These are phyloP conservation scores for Onychomys torridus DNA, from an alignment of 2,797 vertebrate species.

Conservation along the genomic window DNA sequence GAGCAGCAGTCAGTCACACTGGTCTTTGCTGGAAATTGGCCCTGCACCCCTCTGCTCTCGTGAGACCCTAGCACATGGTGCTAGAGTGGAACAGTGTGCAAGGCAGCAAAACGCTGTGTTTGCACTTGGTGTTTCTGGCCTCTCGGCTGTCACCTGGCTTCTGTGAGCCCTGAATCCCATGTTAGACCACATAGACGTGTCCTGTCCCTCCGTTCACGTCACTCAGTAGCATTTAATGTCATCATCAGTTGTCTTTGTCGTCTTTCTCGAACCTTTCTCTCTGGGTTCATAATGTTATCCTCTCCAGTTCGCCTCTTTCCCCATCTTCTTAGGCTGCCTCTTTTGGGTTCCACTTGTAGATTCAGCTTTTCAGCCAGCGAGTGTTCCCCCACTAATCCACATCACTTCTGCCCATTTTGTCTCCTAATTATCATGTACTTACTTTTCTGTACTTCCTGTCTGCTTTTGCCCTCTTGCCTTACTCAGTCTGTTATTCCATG, in stretches of 20 bases:
- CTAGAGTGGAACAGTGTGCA: not conserved
- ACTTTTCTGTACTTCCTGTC: not conserved
- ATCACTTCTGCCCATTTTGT: not conserved
- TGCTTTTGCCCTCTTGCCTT: not conserved
- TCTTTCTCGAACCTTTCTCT: not conserved
- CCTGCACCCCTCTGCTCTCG: not conserved
- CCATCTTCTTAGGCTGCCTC: not conserved
- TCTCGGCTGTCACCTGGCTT: not conserved
- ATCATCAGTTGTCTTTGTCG: not conserved
- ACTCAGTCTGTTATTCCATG: not conserved
- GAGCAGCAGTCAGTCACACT: conserved; percentile 1
- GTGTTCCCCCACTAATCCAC: not conserved
- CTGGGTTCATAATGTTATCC: not conserved
- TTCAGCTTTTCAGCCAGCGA: not conserved
- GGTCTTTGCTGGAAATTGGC: not conserved
- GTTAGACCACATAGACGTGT: not conserved
- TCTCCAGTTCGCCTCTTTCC: not conserved
- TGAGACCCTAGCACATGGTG: not conserved
- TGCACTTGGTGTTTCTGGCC: not conserved
- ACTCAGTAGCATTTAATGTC: not conserved
- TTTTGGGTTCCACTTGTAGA: not conserved
- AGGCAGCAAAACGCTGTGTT: not conserved
- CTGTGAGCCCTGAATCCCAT: not conserved
- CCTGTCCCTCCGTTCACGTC: not conserved
- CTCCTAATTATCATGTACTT: not conserved